Evolutionary conservation across 2,113 vertebrate species (phyloP).

Genomic region (Antennarius striatus): DNA sequence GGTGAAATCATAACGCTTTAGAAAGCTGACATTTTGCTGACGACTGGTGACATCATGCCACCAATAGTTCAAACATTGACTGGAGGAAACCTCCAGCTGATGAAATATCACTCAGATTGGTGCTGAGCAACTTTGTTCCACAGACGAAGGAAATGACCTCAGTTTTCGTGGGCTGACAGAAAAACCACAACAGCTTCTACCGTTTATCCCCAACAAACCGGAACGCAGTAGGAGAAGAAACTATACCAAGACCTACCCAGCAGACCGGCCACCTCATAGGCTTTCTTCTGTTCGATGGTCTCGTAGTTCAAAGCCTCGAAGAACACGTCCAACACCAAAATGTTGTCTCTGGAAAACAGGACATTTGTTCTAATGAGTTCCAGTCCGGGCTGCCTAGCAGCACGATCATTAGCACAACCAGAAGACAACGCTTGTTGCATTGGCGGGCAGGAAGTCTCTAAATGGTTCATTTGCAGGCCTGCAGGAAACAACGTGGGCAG

Average conservation of each 20-base stretch:
- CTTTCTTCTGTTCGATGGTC: slow-evolving; percentile 99
- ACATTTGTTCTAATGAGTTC: slow-evolving; percentile 12
- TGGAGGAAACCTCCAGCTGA: too few species aligned
- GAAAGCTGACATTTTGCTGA: too few species aligned
- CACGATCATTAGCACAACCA: background rate
- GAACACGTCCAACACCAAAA: slow-evolving; percentile 97
- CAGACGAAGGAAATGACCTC: too few species aligned
- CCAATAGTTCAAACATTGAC: too few species aligned
- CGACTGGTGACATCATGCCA: too few species aligned
- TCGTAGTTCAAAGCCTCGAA: slow-evolving; percentile 99
- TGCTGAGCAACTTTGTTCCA: too few species aligned
- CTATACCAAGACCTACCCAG: slow-evolving; percentile 81
- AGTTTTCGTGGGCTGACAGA: too few species aligned
- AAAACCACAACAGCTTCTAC: too few species aligned
- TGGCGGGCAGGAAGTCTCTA: background rate
- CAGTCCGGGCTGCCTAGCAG: slow-evolving; percentile 7
- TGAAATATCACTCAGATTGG: too few species aligned
- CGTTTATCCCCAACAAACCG: background rate
- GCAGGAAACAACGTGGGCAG: slow-evolving; percentile 12
- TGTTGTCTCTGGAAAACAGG: slow-evolving; percentile 89
- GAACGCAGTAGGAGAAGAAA: too few species aligned
- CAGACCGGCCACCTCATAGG: slow-evolving; percentile 96
- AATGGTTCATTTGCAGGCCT: background rate
- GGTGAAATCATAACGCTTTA: too few species aligned
- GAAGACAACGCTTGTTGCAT: background rate